A percentile compares a stretch with the other conserved stretches of the same genome.
These are phyloP conservation scores for Drosophila willistoni DNA, from an alignment of 1,140 invertebrate genomes.

Conservation along the genomic window DNA sequence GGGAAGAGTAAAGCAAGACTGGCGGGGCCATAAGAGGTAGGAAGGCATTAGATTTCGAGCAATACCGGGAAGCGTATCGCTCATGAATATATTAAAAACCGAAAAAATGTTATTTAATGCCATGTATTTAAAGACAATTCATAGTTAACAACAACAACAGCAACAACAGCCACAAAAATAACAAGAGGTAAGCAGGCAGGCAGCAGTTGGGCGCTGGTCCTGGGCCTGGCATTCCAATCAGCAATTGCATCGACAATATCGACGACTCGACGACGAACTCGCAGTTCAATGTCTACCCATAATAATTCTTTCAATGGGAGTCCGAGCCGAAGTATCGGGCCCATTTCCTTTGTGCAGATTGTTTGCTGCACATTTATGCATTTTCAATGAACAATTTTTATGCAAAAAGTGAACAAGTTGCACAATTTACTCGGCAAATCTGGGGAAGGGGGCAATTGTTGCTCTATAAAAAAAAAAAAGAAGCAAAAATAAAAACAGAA, in stretches of 20 bases:
- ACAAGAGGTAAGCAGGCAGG: background rate
- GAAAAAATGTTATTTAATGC: constrained; percentile 74
- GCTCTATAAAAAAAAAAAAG: constrained; percentile 60
- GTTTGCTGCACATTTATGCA: constrained; percentile 72
- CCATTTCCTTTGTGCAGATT: constrained; percentile 76
- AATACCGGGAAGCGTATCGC: constrained; percentile 75
- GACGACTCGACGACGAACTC: constrained; percentile 37
- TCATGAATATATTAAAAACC: constrained; percentile 76
- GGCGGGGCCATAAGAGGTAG: constrained; percentile 9
- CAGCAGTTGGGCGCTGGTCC: constrained; percentile 12
- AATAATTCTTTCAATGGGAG: constrained; percentile 72
- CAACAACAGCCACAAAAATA: background rate
- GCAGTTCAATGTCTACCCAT: constrained; percentile 76
- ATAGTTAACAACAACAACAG: constrained; percentile 51
- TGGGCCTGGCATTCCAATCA: constrained; percentile 51
- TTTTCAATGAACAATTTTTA: constrained; percentile 82
- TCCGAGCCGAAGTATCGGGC: constrained; percentile 27
- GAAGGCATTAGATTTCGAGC: constrained; percentile 70
- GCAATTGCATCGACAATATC: constrained; percentile 79
- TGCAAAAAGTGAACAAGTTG: constrained; percentile 82
- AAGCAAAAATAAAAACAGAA: constrained; percentile 16
- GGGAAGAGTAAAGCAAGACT: no score
- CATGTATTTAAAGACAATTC: constrained; percentile 80
- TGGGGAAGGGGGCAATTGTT: constrained; percentile 62
- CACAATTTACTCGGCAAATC: constrained; percentile 70